Evolutionary conservation across 2,888 invertebrate genomes (phyloP).

Genomic region (Beris chalybata): DNA sequence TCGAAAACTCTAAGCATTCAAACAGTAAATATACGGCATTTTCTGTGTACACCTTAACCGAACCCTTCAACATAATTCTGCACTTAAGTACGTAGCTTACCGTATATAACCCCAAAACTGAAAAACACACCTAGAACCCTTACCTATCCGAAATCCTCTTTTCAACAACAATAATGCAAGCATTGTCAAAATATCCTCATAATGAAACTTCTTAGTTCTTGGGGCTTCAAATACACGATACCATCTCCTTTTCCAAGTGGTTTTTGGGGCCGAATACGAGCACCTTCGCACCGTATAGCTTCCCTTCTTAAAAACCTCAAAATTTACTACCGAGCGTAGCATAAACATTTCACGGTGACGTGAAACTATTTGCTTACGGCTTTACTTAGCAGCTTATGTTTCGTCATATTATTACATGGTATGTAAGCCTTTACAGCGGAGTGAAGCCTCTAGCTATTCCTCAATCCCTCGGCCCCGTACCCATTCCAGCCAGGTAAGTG

Average conservation of each 20-base stretch:
- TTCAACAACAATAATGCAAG: slow-evolving; percentile 12
- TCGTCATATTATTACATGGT: background rate
- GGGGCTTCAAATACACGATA: slow-evolving; percentile 2
- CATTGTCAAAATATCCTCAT: slow-evolving; percentile 16
- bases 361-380: slow-evolving; percentile 20
- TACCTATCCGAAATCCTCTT: background rate
- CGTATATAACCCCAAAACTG: background rate
- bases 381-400: slow-evolving; percentile 21
- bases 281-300: no score
- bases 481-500: no score
- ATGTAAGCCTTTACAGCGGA: no score
- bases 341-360: slow-evolving; percentile 16
- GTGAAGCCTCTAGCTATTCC: no score
- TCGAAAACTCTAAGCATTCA: no score
- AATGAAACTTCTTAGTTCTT: slow-evolving; percentile 13
- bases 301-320: no score
- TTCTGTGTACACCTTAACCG: no score
- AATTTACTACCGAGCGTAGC: background rate
- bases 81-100: background rate
- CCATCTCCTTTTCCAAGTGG: background rate
- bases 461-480: no score
- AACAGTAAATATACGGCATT: no score
- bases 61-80: background rate
- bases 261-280: no score
- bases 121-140: background rate